phyloP scores from a whole-genome alignment of 64 coral and sea anemone genomes.

The Pocillopora damicornis region DNA sequence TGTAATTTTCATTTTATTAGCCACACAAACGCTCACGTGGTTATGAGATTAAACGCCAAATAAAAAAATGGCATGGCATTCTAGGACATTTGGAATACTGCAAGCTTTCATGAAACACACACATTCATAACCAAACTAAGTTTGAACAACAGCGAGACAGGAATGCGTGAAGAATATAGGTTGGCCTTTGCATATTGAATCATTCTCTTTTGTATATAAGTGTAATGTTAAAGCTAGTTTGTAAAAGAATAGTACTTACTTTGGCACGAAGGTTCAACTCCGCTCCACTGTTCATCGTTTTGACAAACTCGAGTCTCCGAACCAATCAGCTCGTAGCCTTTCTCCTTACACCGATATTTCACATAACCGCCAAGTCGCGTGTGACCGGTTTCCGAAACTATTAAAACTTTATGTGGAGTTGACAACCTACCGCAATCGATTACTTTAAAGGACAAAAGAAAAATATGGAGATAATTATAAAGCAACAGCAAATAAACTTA shows the following conservation, averaged over 20 bases:
- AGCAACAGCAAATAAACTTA: background rate
- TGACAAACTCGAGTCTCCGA: slow-evolving; percentile 24
- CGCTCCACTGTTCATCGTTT: slow-evolving; percentile 32
- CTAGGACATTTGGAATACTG: too few relatives aligned
- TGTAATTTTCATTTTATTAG: too few relatives aligned
- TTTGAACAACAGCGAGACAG: too few relatives aligned
- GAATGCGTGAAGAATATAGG: too few relatives aligned
- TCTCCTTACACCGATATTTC: slow-evolving; percentile 28
- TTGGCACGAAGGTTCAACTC: slow-evolving; percentile 15
- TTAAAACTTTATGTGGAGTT: slow-evolving; percentile 10
- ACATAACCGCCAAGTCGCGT: slow-evolving; percentile 1
- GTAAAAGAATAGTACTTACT: slow-evolving; percentile 18
- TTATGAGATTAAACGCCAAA: too few relatives aligned
- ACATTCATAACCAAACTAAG: too few relatives aligned
- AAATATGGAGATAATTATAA: background rate
- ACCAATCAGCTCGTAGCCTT: slow-evolving; percentile 43
- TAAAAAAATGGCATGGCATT: too few relatives aligned
- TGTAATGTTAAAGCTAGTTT: background rate
- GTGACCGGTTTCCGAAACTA: slow-evolving; percentile 19
- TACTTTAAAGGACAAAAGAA: background rate
- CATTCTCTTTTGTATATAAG: background rate
- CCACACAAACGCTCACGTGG: too few relatives aligned
- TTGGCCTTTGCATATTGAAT: too few relatives aligned
- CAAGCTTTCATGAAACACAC: too few relatives aligned
- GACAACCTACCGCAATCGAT: slow-evolving; percentile 42